Evolutionary conservation across 2,888 invertebrate genomes (phyloP).

Genomic region (Agrotis exclamationis): DNA sequence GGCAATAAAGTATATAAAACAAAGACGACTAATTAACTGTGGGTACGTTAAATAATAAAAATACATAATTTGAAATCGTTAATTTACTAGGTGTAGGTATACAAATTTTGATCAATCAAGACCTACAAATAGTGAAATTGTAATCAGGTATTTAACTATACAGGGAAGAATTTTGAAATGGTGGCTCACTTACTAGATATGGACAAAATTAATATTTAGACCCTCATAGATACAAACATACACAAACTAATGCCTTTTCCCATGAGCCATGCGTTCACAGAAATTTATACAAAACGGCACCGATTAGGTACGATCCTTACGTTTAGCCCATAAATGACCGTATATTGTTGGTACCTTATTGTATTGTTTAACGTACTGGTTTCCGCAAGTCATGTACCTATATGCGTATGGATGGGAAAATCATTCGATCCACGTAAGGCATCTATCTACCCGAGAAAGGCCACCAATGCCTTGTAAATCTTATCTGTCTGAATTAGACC

Average conservation of each 20-base stretch:
- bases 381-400: too few relatives aligned
- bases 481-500: too few relatives aligned
- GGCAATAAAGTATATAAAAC: constrained; percentile 50
- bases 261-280: neutral
- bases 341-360: too few relatives aligned
- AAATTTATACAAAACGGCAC: too few relatives aligned
- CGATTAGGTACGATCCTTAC: neutral
- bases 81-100: too few relatives aligned
- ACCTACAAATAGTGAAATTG: neutral
- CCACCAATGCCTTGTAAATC: too few relatives aligned
- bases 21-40: constrained; percentile 28
- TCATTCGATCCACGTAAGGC: too few relatives aligned
- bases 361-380: too few relatives aligned
- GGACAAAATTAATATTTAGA: neutral
- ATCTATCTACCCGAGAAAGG: too few relatives aligned
- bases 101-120: neutral
- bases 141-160: too few relatives aligned
- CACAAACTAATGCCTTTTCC: neutral
- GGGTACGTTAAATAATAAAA: constrained; percentile 2
- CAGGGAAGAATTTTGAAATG: neutral
- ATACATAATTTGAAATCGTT: constrained; percentile 3
- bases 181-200: neutral
- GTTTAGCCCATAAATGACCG: neutral
- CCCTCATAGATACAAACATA: neutral
- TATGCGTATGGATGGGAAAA: too few relatives aligned